Percentiles rank a stretch among this genome's conserved stretches.
These are phyloP conservation scores for Pantherophis vulpinus DNA, from an alignment of 2,797 vertebrate species.

Conservation along the genomic window DNA sequence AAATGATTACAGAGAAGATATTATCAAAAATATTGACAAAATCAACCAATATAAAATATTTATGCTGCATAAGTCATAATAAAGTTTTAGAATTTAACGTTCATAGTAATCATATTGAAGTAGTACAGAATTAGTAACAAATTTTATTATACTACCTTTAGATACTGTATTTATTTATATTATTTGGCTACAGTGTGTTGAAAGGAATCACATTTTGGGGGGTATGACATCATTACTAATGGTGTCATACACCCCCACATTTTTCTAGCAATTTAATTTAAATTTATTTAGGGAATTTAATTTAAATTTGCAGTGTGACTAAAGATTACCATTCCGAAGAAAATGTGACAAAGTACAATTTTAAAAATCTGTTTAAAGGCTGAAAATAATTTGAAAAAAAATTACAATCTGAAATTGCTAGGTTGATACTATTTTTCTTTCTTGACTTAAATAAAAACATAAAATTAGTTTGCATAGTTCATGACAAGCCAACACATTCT, in stretches of 20 bases:
- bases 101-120: not conserved
- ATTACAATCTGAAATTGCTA: slow-evolving; percentile 45
- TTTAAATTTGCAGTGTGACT: slow-evolving; percentile 28
- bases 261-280: not conserved
- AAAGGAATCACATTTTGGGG: not conserved
- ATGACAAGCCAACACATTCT: slow-evolving; percentile 46
- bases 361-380: slow-evolving; percentile 37
- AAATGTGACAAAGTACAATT: slow-evolving; percentile 35
- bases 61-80: not conserved
- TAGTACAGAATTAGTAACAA: not conserved
- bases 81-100: not conserved
- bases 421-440: slow-evolving; percentile 22
- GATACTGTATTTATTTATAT: not conserved
- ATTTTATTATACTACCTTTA: not conserved
- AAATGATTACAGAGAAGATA: not conserved
- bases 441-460: slow-evolving; percentile 29
- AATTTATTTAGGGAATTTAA: not conserved
- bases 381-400: slow-evolving; percentile 20
- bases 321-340: slow-evolving; percentile 19
- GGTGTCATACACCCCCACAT: not conserved
- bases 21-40: not conserved
- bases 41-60: not conserved
- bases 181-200: not conserved
- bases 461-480: slow-evolving; percentile 45
- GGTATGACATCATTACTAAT: not conserved